Evolutionary conservation across 2,888 invertebrate species (phyloP).

Genomic region (Horisme vitalbata): DNA sequence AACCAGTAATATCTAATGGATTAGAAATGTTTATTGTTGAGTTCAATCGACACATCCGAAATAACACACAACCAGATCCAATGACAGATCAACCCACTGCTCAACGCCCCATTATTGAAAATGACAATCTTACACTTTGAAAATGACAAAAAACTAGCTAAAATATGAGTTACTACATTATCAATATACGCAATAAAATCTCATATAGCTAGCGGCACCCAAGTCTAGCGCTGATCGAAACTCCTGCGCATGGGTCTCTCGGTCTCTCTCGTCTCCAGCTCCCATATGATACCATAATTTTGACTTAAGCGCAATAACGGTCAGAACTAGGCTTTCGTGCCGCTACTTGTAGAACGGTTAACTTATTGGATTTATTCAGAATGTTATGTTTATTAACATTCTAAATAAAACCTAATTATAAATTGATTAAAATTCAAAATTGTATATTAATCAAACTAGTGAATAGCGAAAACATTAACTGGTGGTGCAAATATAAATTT

Average conservation of each 20-base stretch:
- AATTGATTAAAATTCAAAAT: slow-evolving; percentile 63
- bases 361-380: too few relatives aligned
- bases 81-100: slow-evolving; percentile 39
- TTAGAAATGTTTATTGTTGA: slow-evolving; percentile 82
- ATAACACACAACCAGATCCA: slow-evolving; percentile 48
- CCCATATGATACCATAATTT: too few relatives aligned
- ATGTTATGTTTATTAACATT: slow-evolving; percentile 37
- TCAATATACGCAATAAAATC: slow-evolving; percentile 72
- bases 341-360: too few relatives aligned
- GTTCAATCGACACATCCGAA: slow-evolving; percentile 75
- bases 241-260: too few relatives aligned
- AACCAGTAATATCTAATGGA: slow-evolving; percentile 74
- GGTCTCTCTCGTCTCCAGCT: too few relatives aligned
- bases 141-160: slow-evolving; percentile 67
- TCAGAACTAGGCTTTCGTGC: too few relatives aligned
- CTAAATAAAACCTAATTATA: slow-evolving; percentile 49
- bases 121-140: slow-evolving; percentile 61
- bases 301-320: too few relatives aligned
- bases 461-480: slow-evolving; percentile 59
- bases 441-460: slow-evolving; percentile 53
- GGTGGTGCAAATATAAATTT: slow-evolving; percentile 61
- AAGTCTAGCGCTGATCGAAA: too few relatives aligned
- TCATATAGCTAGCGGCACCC: slow-evolving; percentile 36
- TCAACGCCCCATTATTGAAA: slow-evolving; percentile 52
- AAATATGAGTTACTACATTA: slow-evolving; percentile 61